These are phyloP conservation scores for Scaptomyza reducta DNA, from an alignment of 2,888 invertebrate species.

Conservation along the genomic window DNA sequence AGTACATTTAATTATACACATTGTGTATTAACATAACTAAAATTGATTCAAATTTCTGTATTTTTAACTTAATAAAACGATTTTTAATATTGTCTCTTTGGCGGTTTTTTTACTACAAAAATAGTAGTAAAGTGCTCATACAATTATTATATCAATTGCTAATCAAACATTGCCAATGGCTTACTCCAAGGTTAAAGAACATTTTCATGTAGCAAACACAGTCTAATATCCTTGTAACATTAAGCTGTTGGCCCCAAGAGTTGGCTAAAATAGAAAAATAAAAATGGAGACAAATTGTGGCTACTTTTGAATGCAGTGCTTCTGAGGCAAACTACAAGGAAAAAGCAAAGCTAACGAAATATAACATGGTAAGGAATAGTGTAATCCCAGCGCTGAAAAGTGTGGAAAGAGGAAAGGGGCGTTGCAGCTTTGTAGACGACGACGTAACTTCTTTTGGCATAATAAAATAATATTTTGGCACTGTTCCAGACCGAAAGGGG, in stretches of 20 bases:
- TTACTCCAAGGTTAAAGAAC: background rate
- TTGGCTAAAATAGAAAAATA: conserved; percentile 24
- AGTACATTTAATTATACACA: too few species aligned
- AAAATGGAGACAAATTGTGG: conserved; percentile 50
- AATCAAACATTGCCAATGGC: background rate
- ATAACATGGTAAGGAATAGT: conserved; percentile 35
- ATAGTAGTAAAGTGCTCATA: background rate
- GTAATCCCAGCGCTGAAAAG: conserved; percentile 51
- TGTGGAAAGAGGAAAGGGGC: background rate
- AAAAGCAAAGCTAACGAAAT: conserved; percentile 29
- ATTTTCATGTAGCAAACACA: conserved; percentile 22
- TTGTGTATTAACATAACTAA: too few species aligned
- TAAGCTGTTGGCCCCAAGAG: conserved; percentile 34
- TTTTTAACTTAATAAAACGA: too few species aligned
- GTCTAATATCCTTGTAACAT: conserved; percentile 29
- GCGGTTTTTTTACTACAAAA: too few species aligned
- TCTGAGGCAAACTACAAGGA: conserved; percentile 18
- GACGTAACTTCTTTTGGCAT: conserved; percentile 66
- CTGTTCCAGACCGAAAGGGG: conserved; percentile 43
- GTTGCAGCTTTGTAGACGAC: conserved; percentile 30
- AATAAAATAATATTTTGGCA: conserved; percentile 71
- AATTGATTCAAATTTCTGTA: too few species aligned
- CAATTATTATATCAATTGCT: conserved; percentile 6
- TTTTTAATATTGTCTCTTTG: too few species aligned
- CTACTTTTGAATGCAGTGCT: too few species aligned